Evolutionary conservation across 2,797 vertebrate species (phyloP).

Genomic region (Peromyscus attwateri): DNA sequence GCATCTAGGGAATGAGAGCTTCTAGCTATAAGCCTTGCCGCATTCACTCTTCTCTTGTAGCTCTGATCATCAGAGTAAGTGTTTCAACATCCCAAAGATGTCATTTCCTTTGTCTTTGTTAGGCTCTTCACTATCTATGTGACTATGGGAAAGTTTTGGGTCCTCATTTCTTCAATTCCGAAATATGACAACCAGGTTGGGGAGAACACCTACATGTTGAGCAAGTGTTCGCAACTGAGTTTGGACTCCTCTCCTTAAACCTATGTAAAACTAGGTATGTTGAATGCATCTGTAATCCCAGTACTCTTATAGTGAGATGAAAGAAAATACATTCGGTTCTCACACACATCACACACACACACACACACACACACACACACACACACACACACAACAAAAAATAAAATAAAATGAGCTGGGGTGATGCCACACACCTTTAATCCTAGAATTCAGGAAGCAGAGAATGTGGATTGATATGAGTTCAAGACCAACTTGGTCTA

Average conservation of each 20-base stretch:
- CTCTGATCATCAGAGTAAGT: neutral
- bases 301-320: neutral
- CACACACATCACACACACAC: too few relatives aligned
- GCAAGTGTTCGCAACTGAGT: neutral
- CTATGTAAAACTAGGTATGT: neutral
- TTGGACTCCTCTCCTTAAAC: neutral
- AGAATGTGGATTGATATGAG: neutral
- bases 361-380: neutral
- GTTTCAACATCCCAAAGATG: neutral
- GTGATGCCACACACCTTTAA: neutral
- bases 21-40: neutral
- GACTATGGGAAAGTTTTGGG: slow-evolving; percentile 4
- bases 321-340: neutral
- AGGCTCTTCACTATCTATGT: neutral
- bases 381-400: neutral
- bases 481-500: neutral
- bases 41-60: slow-evolving; percentile 15
- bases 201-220: neutral
- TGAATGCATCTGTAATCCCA: neutral
- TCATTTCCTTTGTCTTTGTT: neutral
- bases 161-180: slow-evolving; percentile 21
- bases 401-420: neutral
- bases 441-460: neutral
- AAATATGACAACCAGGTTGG: neutral
- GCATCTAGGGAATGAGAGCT: neutral